Percentiles rank a stretch among this genome's conserved stretches.
These are phyloP conservation scores for Austrofundulus limnaeus DNA, from an alignment of 2,113 vertebrate genomes.

Conservation along the genomic window DNA sequence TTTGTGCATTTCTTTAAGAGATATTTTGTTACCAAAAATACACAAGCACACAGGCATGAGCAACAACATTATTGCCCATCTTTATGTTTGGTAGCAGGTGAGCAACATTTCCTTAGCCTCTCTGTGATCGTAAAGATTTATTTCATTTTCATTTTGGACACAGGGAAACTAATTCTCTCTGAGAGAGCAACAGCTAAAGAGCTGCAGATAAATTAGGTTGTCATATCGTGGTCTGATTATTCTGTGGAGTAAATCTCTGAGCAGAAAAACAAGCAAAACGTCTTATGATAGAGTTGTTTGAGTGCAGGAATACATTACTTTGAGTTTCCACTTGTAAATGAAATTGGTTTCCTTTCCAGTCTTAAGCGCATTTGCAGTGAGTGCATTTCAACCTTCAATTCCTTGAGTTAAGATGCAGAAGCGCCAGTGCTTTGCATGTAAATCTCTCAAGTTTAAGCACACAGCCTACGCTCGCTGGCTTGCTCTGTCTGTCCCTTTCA, in stretches of 20 bases:
- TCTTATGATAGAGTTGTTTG: conserved; percentile 49
- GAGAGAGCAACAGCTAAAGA: conserved; percentile 27
- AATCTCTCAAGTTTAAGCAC: conserved; percentile 73
- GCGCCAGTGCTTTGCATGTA: conserved; percentile 68
- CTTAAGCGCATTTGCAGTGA: conserved; percentile 71
- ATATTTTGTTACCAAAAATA: too few relatives aligned
- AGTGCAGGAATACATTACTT: conserved; percentile 59
- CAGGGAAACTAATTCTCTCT: conserved; percentile 19
- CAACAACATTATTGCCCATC: too few relatives aligned
- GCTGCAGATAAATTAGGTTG: conserved; percentile 49
- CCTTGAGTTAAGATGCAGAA: conserved; percentile 72
- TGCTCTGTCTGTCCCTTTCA: conserved; percentile 42
- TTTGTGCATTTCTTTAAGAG: too few relatives aligned
- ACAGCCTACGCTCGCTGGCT: conserved; percentile 67
- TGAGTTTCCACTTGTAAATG: conserved; percentile 69
- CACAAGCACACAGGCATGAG: too few relatives aligned
- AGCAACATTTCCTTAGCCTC: conserved; percentile 1
- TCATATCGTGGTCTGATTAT: conserved; percentile 36
- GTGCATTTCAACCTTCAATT: conserved; percentile 76
- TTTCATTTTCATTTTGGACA: conserved; percentile 3
- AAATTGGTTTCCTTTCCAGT: conserved; percentile 73
- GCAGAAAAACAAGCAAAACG: conserved; percentile 59
- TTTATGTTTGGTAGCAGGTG: not conserved
- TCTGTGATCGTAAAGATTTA: conserved; percentile 11
- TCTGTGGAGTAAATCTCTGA: conserved; percentile 47